Evolutionary conservation across 2,113 vertebrate genomes (phyloP), one percentile per base, ranked within the genome.

Genomic region (Phainopepla nitens): DNA sequence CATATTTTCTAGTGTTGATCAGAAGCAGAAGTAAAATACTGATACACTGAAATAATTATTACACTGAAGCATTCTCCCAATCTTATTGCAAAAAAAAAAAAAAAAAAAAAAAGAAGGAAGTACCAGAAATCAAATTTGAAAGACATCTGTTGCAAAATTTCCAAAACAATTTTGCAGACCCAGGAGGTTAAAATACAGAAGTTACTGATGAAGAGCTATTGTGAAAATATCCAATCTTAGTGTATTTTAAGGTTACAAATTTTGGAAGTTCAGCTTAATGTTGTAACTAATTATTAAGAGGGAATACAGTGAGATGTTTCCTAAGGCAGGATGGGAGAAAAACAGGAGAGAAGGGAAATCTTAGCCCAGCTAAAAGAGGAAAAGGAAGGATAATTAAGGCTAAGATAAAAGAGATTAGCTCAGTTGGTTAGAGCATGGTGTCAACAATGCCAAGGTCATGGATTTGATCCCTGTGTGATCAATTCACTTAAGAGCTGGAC

Each of bases 181-280:
- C 42, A 82, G 53, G 73, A 93, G 21, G 49, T 84, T 80, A 87
- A 86, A 87, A 96, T 45, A 17, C n/a, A 93, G 92, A 96, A 90
- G 76, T 94, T 83, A 66, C 33, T n/a, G 27, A 77, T 58, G 29
- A 82, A 82, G n/a, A 82, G 16, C 10, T 80, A 7, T 87, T 91
- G 19, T 83, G 75, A 71, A 89, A 76, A 66, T 36, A 80, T 61
- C 16, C 18, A 45, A 3, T 50, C 24, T 10, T 62, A 76, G 23
- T 19, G 3, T 62, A 42, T 62, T 69, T 91, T 69, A 51, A 61
- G 6, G 23, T 29, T 69, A 57, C 53, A 79, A 23, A 20, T 66
- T 90, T 70, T 86, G 10, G 28, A 73, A 80, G 14, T 51, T 70
- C 66, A 68, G 14, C 7, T 66, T 58, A 65, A 69, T 58, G 22